A percentile compares a stretch with the other conserved stretches of the same genome.
Evolutionary conservation across 2,888 invertebrate genomes (phyloP).

Genomic region (Nysson spinosus): DNA sequence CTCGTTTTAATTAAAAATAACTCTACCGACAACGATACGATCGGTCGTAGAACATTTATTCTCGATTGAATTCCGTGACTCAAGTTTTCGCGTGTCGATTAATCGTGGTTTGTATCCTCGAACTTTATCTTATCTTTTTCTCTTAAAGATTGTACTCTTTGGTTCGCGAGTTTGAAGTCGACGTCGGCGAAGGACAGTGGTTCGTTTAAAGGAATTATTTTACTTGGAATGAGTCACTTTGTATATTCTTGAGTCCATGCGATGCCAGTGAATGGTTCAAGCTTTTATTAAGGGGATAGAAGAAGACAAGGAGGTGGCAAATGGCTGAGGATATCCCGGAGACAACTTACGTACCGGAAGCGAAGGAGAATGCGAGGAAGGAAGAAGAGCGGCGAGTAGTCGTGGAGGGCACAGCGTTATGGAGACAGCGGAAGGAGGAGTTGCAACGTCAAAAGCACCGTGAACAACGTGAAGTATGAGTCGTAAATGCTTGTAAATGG

Average conservation of each 20-base stretch:
- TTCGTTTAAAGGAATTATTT: constrained; percentile 22
- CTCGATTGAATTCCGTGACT: no score
- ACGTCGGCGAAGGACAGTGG: no score
- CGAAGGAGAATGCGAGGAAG: constrained; percentile 65
- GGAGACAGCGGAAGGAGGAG: constrained; percentile 73
- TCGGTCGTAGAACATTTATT: no score
- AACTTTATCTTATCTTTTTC: no score
- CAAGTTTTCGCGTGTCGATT: no score
- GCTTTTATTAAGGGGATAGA: constrained; percentile 46
- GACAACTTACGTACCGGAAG: constrained; percentile 71
- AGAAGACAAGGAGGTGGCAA: constrained; percentile 37
- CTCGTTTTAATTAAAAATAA: no score
- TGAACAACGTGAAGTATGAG: constrained; percentile 74
- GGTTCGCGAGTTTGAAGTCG: no score
- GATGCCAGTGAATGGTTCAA: constrained; percentile 40
- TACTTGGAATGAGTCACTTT: constrained; percentile 16
- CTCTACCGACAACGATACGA: no score
- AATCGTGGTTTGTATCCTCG: no score
- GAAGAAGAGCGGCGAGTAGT: constrained; percentile 70
- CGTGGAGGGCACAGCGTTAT: constrained; percentile 70
- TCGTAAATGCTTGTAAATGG: constrained; percentile 55
- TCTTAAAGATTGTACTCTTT: no score
- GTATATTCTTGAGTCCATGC: background rate
- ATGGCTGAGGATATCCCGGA: constrained; percentile 61
- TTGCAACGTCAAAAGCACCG: constrained; percentile 70